Evolutionary conservation across 2,113 vertebrate genomes (phyloP), one percentile per base, ranked within the genome.

Genomic region (Myiopsitta monachus): DNA sequence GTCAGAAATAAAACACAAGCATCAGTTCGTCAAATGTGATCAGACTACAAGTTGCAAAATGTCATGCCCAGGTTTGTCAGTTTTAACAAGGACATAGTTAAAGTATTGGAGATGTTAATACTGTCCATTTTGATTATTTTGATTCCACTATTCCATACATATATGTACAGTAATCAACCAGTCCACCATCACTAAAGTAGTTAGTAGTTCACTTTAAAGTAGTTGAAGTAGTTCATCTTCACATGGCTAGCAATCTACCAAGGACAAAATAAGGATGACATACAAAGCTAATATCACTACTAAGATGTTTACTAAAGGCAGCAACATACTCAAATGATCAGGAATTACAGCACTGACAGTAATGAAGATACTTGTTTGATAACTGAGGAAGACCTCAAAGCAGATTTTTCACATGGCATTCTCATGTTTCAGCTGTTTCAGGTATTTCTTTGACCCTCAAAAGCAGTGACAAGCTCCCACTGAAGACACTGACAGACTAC

Each of bases 391-490:
- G 47, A 84, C 16, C n/a, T 84, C 46, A 72, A 83, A 67, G 28
- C 14, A 75, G 7, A 80, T 64, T 87, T 92, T 77, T 74, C n/a
- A 66, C 11, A 6, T 6, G 13, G 8, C 8, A 67, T 63, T 90
- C 14, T 43, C 21, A n/a, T 43, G n/a, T 66, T 33, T 74, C 46
- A 66, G 38, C 46, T 89, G 38, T 26, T 89, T 54, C 0, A 1
- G 23, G 6, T 17, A 43, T 51, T 70, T 73, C 23, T 70, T 24
- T 72, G 64, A 66, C 83, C 27, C 3, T 38, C 21, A 93, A 63
- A 16, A 77, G 10, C 0, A 0, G 27, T 52, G 70, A 33, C 44
- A 21, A 47, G 26, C 28, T 76, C 33, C 33, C 23, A 19, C 21
- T 69, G 64, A 77, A 63, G 33, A 30, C 54, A 47, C 23, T 64